A percentile compares a stretch with the other conserved stretches of the same genome.
phyloP scores from a whole-genome alignment of 1,140 invertebrate species.

The Drosophila pachea region DNA sequence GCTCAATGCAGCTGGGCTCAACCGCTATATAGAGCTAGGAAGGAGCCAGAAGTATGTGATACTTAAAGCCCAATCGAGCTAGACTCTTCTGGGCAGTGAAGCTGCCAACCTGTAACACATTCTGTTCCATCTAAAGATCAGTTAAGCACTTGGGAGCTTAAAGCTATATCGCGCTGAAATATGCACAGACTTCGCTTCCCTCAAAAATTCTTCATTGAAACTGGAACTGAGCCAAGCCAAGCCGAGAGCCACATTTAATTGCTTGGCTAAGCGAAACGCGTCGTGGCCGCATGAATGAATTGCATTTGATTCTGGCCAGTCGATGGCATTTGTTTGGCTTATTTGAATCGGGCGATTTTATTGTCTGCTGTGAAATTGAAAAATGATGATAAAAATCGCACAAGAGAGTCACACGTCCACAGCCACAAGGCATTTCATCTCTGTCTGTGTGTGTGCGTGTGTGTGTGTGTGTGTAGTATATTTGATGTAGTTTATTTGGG shows the following conservation, averaged over 20 bases:
- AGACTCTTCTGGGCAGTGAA: too few relatives aligned
- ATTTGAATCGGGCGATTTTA: conserved; percentile 45
- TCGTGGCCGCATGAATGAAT: conserved; percentile 26
- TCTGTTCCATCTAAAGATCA: conserved; percentile 25
- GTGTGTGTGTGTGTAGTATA: conserved; percentile 4
- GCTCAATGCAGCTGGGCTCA: too few relatives aligned
- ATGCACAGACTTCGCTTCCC: conserved; percentile 3
- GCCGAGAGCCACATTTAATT: conserved; percentile 48
- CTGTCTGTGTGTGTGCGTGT: conserved; percentile 1
- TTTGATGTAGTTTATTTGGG: conserved; percentile 28
- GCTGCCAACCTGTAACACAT: too few relatives aligned
- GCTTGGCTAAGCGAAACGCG: conserved; percentile 43
- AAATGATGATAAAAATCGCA: conserved; percentile 74
- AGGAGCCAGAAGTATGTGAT: too few relatives aligned
- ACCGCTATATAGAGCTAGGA: too few relatives aligned
- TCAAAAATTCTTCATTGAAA: too few relatives aligned
- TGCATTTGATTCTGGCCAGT: conserved; percentile 30
- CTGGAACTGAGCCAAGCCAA: too few relatives aligned
- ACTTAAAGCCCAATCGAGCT: too few relatives aligned
- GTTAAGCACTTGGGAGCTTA: too few relatives aligned
- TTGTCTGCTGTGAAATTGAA: conserved; percentile 77
- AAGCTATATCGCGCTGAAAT: too few relatives aligned
- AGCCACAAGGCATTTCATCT: conserved; percentile 55
- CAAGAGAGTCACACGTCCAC: conserved; percentile 16
- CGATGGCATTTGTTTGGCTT: conserved; percentile 36